Conservation (phyloP, 2,113 vertebrate species). For the Apodemus speciosus region DNA sequence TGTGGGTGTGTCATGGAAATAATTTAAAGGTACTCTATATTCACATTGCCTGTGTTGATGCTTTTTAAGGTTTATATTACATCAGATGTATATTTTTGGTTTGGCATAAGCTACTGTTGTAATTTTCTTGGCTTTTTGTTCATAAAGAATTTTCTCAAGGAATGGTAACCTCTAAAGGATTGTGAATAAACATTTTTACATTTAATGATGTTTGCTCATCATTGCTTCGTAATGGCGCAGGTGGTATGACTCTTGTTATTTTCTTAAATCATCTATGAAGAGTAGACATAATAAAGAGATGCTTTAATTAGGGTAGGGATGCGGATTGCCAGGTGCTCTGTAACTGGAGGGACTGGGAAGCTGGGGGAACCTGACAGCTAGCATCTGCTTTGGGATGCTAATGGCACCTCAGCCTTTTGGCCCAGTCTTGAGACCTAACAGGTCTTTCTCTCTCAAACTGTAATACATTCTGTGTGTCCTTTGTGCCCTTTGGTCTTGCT, state of each 20-base stretch:
- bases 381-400: no score
- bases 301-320: not conserved
- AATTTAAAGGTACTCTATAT: constrained; percentile 65
- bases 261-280: constrained; percentile 47
- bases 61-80: constrained; percentile 84
- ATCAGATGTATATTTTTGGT: constrained; percentile 85
- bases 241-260: constrained; percentile 21
- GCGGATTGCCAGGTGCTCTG: no score
- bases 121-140: constrained; percentile 78
- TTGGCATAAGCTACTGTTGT: constrained; percentile 81
- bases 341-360: no score
- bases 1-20: constrained; percentile 70
- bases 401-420: no score
- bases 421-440: no score
- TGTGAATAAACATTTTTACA: constrained; percentile 87
- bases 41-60: constrained; percentile 81
- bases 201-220: constrained; percentile 65
- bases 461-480: no score
- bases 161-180: constrained; percentile 77
- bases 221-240: constrained; percentile 49
- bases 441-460: no score
- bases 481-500: no score
- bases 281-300: constrained; percentile 31
- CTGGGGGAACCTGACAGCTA: no score
- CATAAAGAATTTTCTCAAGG: constrained; percentile 79